Evolutionary conservation across 2,113 vertebrate species (phyloP).

Genomic region (Rhabdornis inornatus): DNA sequence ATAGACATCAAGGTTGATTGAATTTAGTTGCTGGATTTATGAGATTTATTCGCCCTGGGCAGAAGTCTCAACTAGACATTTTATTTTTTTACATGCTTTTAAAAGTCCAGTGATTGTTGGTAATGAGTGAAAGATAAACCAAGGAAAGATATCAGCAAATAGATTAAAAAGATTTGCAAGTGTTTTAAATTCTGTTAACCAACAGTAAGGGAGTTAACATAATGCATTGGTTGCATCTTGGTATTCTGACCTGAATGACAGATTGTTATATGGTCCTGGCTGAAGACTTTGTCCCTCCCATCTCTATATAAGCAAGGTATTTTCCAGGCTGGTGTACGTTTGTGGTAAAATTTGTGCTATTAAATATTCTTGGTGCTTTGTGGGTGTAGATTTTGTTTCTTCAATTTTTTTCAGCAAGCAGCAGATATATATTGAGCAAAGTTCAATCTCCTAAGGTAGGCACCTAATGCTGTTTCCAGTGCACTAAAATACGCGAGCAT

Average conservation of each 20-base stretch:
- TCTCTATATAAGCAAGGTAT: background rate
- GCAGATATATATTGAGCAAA: background rate
- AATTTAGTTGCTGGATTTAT: conserved; percentile 48
- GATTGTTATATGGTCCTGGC: background rate
- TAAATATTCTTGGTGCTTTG: background rate
- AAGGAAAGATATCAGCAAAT: conserved; percentile 27
- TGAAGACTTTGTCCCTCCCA: background rate
- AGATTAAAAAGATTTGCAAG: conserved; percentile 29
- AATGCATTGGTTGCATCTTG: background rate
- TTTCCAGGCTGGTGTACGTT: background rate
- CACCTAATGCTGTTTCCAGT: background rate
- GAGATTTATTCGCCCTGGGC: conserved; percentile 50
- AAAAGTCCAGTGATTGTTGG: background rate
- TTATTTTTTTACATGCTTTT: background rate
- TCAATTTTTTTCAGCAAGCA: background rate
- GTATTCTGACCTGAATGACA: background rate
- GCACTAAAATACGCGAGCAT: background rate
- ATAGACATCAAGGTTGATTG: conserved; percentile 49
- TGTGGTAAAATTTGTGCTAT: background rate
- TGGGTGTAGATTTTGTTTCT: background rate
- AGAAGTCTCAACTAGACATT: conserved; percentile 8
- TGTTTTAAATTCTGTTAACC: conserved; percentile 1
- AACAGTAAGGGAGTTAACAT: background rate
- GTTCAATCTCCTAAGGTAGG: background rate
- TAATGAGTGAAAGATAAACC: conserved; percentile 52